These are phyloP conservation scores for Ennomos fuscantarius DNA, from an alignment of 2,888 invertebrate species.

Conservation along the genomic window DNA sequence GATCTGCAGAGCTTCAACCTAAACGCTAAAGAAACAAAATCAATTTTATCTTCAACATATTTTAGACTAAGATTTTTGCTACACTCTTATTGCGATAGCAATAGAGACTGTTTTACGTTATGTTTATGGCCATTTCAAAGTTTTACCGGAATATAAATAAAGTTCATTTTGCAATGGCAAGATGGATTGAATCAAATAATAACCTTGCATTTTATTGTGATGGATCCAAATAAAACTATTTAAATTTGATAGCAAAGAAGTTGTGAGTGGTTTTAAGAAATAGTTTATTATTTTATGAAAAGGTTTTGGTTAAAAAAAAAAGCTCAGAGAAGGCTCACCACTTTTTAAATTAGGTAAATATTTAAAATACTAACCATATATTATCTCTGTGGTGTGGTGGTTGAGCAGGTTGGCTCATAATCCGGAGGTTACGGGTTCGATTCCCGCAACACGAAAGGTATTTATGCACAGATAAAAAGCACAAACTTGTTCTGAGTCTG, in stretches of 20 bases:
- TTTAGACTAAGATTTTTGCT: too few species aligned
- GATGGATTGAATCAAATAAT: not conserved
- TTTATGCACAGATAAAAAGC: too few species aligned
- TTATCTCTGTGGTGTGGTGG: too few species aligned
- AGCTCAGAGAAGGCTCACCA: too few species aligned
- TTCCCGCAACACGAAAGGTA: too few species aligned
- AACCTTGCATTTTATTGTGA: slow-evolving; percentile 17
- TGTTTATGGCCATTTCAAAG: too few species aligned
- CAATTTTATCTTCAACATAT: not conserved
- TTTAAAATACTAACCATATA: too few species aligned
- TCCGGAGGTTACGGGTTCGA: too few species aligned
- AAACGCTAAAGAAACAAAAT: not conserved
- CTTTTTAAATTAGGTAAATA: too few species aligned
- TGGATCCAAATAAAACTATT: slow-evolving; percentile 36
- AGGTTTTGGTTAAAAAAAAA: too few species aligned
- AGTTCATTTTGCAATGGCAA: slow-evolving; percentile 11
- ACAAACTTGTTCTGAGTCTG: too few species aligned
- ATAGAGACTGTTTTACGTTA: slow-evolving; percentile 1
- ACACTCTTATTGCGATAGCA: not conserved
- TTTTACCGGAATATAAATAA: not conserved
- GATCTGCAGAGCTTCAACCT: slow-evolving; percentile 1
- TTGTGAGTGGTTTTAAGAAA: slow-evolving; percentile 28
- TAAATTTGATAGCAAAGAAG: slow-evolving; percentile 32
- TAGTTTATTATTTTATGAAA: not conserved
- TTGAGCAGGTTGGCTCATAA: too few species aligned